phyloP scores from a whole-genome alignment of 2,113 vertebrate species.

The Prionailurus bengalensis region DNA sequence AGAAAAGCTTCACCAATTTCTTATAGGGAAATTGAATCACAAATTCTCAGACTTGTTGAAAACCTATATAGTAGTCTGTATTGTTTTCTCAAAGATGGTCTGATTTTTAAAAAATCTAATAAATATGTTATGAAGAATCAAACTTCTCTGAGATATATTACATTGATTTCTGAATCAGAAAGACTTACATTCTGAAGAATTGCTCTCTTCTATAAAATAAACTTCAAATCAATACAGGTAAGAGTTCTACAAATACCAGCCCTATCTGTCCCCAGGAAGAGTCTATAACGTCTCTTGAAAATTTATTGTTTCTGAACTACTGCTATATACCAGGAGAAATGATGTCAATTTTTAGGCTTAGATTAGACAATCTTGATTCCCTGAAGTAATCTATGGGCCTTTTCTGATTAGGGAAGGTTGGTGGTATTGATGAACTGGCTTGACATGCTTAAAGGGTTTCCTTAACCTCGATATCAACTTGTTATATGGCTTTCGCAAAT shows the following conservation, averaged over 20 bases:
- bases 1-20: not conserved
- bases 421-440: not conserved
- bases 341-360: not conserved
- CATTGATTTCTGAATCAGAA: not conserved
- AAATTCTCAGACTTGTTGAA: not conserved
- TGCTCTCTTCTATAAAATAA: not conserved
- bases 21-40: not conserved
- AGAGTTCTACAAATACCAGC: not conserved
- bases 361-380: not conserved
- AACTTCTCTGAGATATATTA: not conserved
- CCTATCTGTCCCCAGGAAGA: not conserved
- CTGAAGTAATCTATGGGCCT: accelerated
- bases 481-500: not conserved
- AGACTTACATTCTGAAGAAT: not conserved
- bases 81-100: not conserved
- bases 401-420: not conserved
- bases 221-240: not conserved
- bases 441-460: not conserved
- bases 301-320: not conserved
- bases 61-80: not conserved
- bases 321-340: not conserved
- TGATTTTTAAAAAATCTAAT: not conserved
- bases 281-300: not conserved
- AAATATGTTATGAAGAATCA: not conserved
- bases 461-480: not conserved